Evolutionary conservation across 2,113 vertebrate genomes (phyloP), one percentile per base, ranked within the genome.

Genomic region (Sus scrofa): DNA sequence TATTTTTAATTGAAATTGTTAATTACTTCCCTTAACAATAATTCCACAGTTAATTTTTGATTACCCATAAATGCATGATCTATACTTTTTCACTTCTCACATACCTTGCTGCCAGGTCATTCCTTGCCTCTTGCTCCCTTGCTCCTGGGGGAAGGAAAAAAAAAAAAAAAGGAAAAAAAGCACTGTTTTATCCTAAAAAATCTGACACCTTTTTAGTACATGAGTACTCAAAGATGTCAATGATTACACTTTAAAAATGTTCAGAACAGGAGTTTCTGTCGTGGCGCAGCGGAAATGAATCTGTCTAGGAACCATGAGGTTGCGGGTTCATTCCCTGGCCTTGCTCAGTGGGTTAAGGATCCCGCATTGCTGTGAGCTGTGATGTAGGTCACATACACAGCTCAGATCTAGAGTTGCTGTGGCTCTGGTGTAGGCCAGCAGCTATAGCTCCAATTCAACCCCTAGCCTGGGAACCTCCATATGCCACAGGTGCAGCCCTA

Each of bases 1-100:
- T 68, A 85, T 92, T 10, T 86, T 83, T 86, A 32, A 12, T 85
- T 96, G 60, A 95, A 95, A 94, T 88, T 83, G 15, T 93, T 91
- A 58, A 39, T 91, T 97, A 14, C 39, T 67, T 95, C 86, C 7
- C 54, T 92, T 71, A 86, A 78, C 34, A 60, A 3, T 84, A 87
- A 90, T 73, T 92, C 58, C 7, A 65, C 12, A 75, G 15, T 79
- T 96, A 65, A 34, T 39, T 92, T 96, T 83, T 89, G 54, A 68
- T 83, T 86, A 70, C 67, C 5, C 9, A 4, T 96, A 50, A 85
- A 24, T 86, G 37, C 10, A 39, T 12, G 6, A 74, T 73, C 3
- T 58, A 0, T 95, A 87, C 67, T 86, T 91, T 81, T 44, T 37
- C 9, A 18, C 2, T 60, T 7, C n/a, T 70, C 32, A 95, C 20